These are phyloP conservation scores for Echeneis naucrates DNA, from an alignment of 2,797 vertebrate genomes.

Conservation along the genomic window DNA sequence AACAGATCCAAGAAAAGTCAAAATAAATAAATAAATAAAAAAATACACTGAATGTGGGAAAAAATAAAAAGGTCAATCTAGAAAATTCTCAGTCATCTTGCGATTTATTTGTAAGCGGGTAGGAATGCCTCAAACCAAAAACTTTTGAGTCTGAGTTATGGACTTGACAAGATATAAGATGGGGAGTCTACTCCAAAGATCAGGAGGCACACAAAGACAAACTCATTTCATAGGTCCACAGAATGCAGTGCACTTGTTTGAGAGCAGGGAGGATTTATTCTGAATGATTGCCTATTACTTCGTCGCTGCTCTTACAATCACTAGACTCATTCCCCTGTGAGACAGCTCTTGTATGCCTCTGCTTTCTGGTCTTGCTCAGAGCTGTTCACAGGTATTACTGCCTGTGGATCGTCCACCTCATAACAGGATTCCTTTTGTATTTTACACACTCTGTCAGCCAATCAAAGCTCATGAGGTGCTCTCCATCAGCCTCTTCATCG, in stretches of 20 bases:
- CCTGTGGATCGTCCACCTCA: background rate
- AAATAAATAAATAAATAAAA: background rate
- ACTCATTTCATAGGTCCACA: constrained; percentile 46
- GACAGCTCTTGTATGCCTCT: constrained; percentile 18
- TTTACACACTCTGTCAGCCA: background rate
- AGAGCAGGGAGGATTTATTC: constrained; percentile 52
- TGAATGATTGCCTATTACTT: constrained; percentile 38
- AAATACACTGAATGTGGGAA: background rate
- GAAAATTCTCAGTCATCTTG: constrained; percentile 26
- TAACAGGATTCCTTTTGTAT: background rate
- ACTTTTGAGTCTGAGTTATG: constrained; percentile 25
- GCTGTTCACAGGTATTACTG: constrained; percentile 13
- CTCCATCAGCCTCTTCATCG: constrained; percentile 14
- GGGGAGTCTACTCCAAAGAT: constrained; percentile 33
- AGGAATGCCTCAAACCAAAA: constrained; percentile 27
- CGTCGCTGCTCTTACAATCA: constrained; percentile 25
- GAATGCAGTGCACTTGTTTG: constrained; percentile 26
- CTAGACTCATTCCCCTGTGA: constrained; percentile 21
- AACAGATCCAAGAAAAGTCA: background rate
- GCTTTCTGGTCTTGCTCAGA: constrained; percentile 18
- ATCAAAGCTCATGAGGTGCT: background rate
- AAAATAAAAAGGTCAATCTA: background rate
- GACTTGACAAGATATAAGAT: constrained; percentile 31
- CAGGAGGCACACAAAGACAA: constrained; percentile 39
- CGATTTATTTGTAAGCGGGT: constrained; percentile 1